A percentile compares a stretch with the other conserved stretches of the same genome.
These are phyloP conservation scores for Pelodytes ibericus DNA, from an alignment of 2,797 vertebrate genomes.

Conservation along the genomic window DNA sequence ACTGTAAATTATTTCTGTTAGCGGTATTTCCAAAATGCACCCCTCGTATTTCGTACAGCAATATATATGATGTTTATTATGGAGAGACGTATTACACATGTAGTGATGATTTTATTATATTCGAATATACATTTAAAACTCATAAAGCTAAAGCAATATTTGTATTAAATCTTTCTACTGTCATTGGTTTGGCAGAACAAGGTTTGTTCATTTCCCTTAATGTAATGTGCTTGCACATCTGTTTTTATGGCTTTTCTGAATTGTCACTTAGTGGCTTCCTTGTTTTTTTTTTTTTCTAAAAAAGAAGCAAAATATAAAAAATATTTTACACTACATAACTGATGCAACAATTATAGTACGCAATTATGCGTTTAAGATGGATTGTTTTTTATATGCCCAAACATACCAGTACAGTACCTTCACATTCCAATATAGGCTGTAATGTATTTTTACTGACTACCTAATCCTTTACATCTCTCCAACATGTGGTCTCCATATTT, in stretches of 20 bases:
- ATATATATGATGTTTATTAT: not conserved
- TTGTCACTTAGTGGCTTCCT: too few relatives aligned
- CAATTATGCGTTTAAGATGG: too few relatives aligned
- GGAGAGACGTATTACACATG: constrained; percentile 5
- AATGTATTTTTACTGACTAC: too few relatives aligned
- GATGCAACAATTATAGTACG: too few relatives aligned
- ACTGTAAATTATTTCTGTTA: constrained; percentile 10
- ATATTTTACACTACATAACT: too few relatives aligned
- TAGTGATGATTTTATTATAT: constrained; percentile 9
- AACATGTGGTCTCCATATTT: too few relatives aligned
- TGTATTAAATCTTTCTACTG: constrained; percentile 17
- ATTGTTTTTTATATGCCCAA: too few relatives aligned
- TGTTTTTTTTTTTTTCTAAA: too few relatives aligned
- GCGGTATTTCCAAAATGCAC: not conserved
- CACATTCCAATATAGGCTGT: too few relatives aligned
- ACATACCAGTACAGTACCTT: too few relatives aligned
- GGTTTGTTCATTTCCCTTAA: constrained; percentile 22
- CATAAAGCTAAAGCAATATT: constrained; percentile 11
- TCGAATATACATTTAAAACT: constrained; percentile 11
- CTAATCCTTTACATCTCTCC: too few relatives aligned
- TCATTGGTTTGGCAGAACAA: constrained; percentile 5
- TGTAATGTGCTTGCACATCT: constrained; percentile 19
- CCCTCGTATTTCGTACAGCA: not conserved
- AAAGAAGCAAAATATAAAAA: too few relatives aligned
- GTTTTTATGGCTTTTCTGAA: constrained; percentile 11